A percentile compares a stretch with the other conserved stretches of the same genome.
Evolutionary conservation across 2,888 invertebrate genomes (phyloP).

Genomic region (Hemithea aestivaria): DNA sequence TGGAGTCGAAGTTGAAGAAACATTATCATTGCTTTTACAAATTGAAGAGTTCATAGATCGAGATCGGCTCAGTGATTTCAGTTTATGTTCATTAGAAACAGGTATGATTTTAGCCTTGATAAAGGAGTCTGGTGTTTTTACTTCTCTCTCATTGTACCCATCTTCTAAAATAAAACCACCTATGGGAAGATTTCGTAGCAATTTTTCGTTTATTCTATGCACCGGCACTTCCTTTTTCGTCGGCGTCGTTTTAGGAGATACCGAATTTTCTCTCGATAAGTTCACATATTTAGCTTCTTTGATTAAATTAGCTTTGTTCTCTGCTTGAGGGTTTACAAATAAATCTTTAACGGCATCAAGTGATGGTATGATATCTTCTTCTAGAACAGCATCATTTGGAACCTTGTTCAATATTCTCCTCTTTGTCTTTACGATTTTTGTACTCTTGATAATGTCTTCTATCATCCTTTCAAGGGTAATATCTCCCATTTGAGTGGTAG

Average conservation of each 20-base stretch:
- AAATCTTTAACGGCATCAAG: conserved; percentile 56
- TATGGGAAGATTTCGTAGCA: conserved; percentile 66
- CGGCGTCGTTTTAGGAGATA: conserved; percentile 63
- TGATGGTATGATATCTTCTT: conserved; percentile 52
- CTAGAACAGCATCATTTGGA: conserved; percentile 32
- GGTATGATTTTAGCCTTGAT: conserved; percentile 33
- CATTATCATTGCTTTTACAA: conserved; percentile 41
- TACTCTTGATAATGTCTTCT: conserved; percentile 80
- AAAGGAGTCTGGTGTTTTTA: conserved; percentile 62
- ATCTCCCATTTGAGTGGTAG: conserved; percentile 76
- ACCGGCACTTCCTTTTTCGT: conserved; percentile 54
- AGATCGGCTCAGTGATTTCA: conserved; percentile 49
- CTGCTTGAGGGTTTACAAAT: conserved; percentile 65
- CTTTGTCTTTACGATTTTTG: conserved; percentile 69
- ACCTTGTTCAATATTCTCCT: conserved; percentile 54
- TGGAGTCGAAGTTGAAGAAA: conserved; percentile 62
- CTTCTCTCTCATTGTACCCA: conserved; percentile 73
- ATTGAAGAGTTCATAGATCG: conserved; percentile 57
- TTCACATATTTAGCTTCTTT: conserved; percentile 69
- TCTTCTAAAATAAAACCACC: conserved; percentile 71
- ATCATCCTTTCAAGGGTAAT: conserved; percentile 79
- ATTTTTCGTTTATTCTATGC: conserved; percentile 56
- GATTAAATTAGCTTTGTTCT: conserved; percentile 62
- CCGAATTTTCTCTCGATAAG: conserved; percentile 66
- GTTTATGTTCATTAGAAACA: conserved; percentile 27